phyloP scores from a whole-genome alignment of 2,797 vertebrate species.

The Cynodonichthys magdalenae region DNA sequence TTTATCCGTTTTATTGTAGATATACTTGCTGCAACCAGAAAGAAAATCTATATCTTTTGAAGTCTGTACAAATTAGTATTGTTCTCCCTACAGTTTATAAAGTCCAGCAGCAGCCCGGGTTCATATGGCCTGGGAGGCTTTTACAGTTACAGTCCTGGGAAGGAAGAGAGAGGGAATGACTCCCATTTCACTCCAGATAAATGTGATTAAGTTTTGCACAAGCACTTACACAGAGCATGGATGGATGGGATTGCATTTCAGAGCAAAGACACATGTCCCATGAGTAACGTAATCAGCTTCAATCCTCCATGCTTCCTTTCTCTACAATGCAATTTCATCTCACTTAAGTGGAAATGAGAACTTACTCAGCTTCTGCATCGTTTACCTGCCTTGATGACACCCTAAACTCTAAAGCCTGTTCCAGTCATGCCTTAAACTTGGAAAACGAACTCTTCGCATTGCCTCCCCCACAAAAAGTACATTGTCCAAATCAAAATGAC shows the following conservation, averaged over 20 bases:
- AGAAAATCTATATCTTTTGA: neutral
- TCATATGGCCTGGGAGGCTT: conserved; percentile 38
- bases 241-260: conserved; percentile 63
- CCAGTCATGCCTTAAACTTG: neutral
- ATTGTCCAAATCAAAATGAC: no score
- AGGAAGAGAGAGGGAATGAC: conserved; percentile 51
- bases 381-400: neutral
- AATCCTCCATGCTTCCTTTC: conserved; percentile 45
- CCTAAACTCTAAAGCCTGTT: neutral
- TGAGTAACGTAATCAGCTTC: conserved; percentile 71
- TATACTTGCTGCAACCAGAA: conserved; percentile 17
- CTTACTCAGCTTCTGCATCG: neutral
- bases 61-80: conserved; percentile 16
- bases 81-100: conserved; percentile 20
- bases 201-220: conserved; percentile 71
- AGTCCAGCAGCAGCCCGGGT: conserved; percentile 25
- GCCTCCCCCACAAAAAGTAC: no score
- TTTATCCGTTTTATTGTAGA: no score
- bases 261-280: conserved; percentile 59
- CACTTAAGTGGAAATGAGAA: conserved; percentile 37
- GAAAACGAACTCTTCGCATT: neutral
- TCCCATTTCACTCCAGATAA: conserved; percentile 64
- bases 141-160: conserved; percentile 44
- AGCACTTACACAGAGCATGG: conserved; percentile 62
- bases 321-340: conserved; percentile 50